Percentiles rank a stretch among this genome's conserved stretches.
phyloP scores from a whole-genome alignment of 2,797 vertebrate species.

The Apogon talboti region DNA sequence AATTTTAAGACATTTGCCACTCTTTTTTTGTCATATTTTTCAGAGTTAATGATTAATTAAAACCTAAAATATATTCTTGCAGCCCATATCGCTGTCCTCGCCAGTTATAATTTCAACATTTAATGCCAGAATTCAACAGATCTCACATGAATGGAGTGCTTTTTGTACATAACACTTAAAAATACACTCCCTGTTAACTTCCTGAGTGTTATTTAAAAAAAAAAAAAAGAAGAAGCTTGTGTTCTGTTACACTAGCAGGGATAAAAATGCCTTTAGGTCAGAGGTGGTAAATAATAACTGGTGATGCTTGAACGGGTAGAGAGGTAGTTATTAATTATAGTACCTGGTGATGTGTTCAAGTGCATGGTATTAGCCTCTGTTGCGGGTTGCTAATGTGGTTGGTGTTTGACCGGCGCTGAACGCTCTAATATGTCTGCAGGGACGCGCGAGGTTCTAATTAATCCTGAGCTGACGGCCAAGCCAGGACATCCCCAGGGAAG shows the following conservation, averaged over 20 bases:
- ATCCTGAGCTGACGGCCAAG: slow-evolving; percentile 81
- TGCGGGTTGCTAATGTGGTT: slow-evolving; percentile 76
- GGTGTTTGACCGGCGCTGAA: slow-evolving; percentile 84
- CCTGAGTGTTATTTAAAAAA: slow-evolving; percentile 13
- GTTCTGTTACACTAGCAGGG: slow-evolving; percentile 17
- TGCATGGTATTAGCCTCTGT: slow-evolving; percentile 71
- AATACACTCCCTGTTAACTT: slow-evolving; percentile 11
- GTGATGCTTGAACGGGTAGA: slow-evolving; percentile 32
- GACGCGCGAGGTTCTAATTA: slow-evolving; percentile 83
- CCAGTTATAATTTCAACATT: not conserved
- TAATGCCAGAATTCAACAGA: not conserved
- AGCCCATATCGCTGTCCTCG: not conserved
- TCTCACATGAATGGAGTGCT: slow-evolving; percentile 2
- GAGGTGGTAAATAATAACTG: slow-evolving; percentile 61
- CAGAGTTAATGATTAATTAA: no score
- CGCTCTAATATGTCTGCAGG: slow-evolving; percentile 84
- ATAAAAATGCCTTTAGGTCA: slow-evolving; percentile 58
- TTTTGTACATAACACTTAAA: slow-evolving; percentile 19
- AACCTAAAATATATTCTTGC: not conserved
- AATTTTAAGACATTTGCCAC: no score
- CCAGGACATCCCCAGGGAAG: slow-evolving; percentile 73
- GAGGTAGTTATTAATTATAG: slow-evolving; percentile 76
- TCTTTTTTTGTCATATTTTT: no score
- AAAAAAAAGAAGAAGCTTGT: not conserved
- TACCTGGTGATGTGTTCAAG: slow-evolving; percentile 70